Evolutionary conservation across 2,797 vertebrate genomes (phyloP).

Genomic region (Sphaeramia orbicularis): DNA sequence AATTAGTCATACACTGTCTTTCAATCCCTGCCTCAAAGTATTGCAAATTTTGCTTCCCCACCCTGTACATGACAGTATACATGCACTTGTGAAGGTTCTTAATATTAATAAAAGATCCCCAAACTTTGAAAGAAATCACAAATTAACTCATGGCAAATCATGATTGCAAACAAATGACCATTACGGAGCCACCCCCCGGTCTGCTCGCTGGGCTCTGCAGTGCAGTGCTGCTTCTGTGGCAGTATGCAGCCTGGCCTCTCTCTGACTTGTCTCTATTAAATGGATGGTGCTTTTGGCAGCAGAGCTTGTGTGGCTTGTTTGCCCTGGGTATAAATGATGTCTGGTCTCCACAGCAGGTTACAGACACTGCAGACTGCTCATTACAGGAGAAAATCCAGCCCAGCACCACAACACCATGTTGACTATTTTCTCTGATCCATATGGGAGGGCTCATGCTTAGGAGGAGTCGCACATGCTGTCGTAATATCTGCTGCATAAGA

Average conservation of each 20-base stretch:
- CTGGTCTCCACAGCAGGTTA: conserved; percentile 65
- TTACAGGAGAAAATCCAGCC: conserved; percentile 53
- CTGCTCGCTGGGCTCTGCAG: conserved; percentile 49
- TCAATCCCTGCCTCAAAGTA: too few relatives aligned
- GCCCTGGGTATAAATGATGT: conserved; percentile 67
- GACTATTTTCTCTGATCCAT: conserved; percentile 22
- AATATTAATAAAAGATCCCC: neutral
- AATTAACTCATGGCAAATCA: conserved; percentile 1
- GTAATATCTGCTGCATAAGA: conserved; percentile 1
- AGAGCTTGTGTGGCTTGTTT: conserved; percentile 60
- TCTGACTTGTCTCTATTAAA: conserved; percentile 67
- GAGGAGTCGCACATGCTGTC: neutral
- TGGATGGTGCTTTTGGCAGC: conserved; percentile 69
- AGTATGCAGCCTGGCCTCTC: conserved; percentile 51
- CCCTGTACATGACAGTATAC: too few relatives aligned
- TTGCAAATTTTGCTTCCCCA: too few relatives aligned
- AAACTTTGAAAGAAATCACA: neutral
- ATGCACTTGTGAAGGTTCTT: neutral
- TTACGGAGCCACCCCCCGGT: conserved; percentile 9
- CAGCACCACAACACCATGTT: conserved; percentile 12
- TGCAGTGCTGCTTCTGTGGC: conserved; percentile 53
- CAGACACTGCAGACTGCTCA: conserved; percentile 64
- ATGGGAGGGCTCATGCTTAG: conserved; percentile 13
- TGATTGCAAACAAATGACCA: conserved; percentile 7
- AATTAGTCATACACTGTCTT: too few relatives aligned